phyloP scores from a whole-genome alignment of 2,888 invertebrate genomes.

The Diarsia rubi region DNA sequence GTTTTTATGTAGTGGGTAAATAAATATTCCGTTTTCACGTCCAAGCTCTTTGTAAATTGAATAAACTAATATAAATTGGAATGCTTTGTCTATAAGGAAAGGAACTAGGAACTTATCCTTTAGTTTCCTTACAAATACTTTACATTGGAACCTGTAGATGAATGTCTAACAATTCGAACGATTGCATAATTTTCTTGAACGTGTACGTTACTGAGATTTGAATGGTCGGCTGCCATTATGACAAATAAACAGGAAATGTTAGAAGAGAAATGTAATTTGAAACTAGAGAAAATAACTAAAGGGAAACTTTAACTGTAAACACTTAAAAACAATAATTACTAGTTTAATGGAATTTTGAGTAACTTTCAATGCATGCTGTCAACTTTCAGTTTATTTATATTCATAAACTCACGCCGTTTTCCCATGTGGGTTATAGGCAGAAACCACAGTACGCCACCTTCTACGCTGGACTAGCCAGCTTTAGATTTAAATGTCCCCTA shows the following conservation, averaged over 20 bases:
- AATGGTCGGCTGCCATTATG: constrained; percentile 41
- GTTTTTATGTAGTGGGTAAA: constrained; percentile 1
- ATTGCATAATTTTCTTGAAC: constrained; percentile 51
- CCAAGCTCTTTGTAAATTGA: constrained; percentile 32
- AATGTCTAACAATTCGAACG: constrained; percentile 45
- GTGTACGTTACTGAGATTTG: constrained; percentile 41
- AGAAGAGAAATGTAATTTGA: constrained; percentile 40
- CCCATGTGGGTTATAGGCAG: too few species aligned
- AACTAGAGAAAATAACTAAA: constrained; percentile 29
- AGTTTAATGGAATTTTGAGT: not conserved
- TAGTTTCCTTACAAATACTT: constrained; percentile 40
- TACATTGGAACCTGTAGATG: not conserved
- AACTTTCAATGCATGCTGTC: not conserved
- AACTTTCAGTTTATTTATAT: not conserved
- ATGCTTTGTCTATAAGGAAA: constrained; percentile 50
- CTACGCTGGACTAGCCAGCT: too few species aligned
- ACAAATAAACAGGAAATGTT: constrained; percentile 55
- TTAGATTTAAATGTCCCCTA: not conserved
- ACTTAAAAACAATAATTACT: not conserved
- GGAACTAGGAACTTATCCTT: constrained; percentile 49
- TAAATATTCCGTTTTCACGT: constrained; percentile 43
- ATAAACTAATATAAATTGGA: constrained; percentile 51
- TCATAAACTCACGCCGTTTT: too few species aligned
- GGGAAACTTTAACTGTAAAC: constrained; percentile 1
- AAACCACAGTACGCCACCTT: too few species aligned